Conservation (phyloP, 2,888 invertebrate species). For the Mayetiola destructor region DNA sequence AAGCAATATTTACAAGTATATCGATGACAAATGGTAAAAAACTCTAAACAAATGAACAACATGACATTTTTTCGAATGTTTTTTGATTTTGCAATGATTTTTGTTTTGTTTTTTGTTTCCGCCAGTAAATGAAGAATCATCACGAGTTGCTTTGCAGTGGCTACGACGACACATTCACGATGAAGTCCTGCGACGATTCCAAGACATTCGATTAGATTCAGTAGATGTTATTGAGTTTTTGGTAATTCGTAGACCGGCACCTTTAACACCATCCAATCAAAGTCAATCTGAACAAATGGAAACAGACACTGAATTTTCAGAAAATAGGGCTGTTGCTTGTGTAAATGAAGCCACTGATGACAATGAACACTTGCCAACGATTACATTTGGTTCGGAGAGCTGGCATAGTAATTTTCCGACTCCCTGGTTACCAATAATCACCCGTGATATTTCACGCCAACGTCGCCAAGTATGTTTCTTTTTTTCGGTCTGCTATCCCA, state of each 20-base stretch:
- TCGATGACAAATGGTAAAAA: neutral
- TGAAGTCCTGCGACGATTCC: conserved; percentile 15
- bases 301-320: conserved; percentile 28
- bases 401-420: conserved; percentile 51
- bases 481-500: too few species aligned
- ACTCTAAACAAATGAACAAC: too few species aligned
- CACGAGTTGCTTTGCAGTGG: neutral
- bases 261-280: conserved; percentile 13
- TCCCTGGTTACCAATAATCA: conserved; percentile 82
- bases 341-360: conserved; percentile 6
- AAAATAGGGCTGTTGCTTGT: neutral
- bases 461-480: conserved; percentile 37
- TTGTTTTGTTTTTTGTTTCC: neutral
- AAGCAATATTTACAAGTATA: conserved; percentile 3
- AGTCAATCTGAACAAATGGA: conserved; percentile 34
- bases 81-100: neutral
- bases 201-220: conserved; percentile 16
- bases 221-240: conserved; percentile 21
- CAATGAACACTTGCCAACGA: conserved; percentile 36
- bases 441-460: conserved; percentile 63
- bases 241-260: conserved; percentile 20
- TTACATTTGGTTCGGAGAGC: conserved; percentile 40
- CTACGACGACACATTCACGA: neutral
- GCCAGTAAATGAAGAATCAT: conserved; percentile 1
- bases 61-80: too few species aligned